Evolutionary conservation across 2,113 vertebrate species (phyloP).

Genomic region (Hemiscyllium ocellatum): DNA sequence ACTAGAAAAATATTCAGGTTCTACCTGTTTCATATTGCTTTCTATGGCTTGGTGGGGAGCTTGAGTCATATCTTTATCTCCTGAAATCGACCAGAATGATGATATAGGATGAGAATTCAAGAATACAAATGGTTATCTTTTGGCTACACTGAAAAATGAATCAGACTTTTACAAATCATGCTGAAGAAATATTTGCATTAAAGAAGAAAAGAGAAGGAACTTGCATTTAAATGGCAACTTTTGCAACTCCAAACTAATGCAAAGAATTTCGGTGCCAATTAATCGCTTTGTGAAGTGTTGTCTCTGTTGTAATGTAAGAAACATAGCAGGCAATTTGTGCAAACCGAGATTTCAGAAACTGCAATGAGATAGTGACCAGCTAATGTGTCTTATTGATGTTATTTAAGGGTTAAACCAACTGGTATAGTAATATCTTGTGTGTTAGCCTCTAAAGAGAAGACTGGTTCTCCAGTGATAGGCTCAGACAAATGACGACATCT

Average conservation of each 20-base stretch:
- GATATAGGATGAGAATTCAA: not conserved
- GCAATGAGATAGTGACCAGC: not conserved
- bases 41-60: not conserved
- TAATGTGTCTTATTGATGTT: not conserved
- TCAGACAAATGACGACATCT: not conserved
- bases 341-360: not conserved
- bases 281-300: not conserved
- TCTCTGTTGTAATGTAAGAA: not conserved
- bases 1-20: not conserved
- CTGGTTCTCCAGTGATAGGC: not conserved
- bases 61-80: not conserved
- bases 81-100: not conserved
- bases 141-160: not conserved
- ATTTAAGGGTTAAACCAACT: not conserved
- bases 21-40: not conserved
- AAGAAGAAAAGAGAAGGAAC: not conserved
- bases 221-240: not conserved
- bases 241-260: not conserved
- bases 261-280: not conserved
- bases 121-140: not conserved
- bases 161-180: not conserved
- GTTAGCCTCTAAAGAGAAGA: not conserved
- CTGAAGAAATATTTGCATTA: not conserved
- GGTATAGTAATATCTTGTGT: not conserved
- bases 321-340: not conserved